Evolutionary conservation across 1,140 invertebrate genomes (phyloP).

Genomic region (Berghia stephanieae): DNA sequence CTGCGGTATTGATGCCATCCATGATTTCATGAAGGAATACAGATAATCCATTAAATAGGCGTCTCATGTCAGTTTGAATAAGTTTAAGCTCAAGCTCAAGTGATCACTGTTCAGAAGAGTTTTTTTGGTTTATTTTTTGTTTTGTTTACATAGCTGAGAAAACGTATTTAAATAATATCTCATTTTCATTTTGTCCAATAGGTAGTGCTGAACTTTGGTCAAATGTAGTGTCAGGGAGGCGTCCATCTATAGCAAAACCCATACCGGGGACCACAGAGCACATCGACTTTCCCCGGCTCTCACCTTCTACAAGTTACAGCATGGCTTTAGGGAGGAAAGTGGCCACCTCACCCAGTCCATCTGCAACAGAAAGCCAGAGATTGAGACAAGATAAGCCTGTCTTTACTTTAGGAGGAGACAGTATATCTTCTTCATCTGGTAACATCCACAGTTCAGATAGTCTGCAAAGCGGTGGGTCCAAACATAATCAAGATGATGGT

Average conservation of each 20-base stretch:
- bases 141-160: neutral
- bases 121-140: neutral
- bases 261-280: slow-evolving; percentile 30
- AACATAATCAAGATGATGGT: neutral
- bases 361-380: slow-evolving; percentile 11
- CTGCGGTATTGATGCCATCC: no score
- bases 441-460: neutral
- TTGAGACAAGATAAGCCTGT: neutral
- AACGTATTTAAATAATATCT: neutral
- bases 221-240: slow-evolving; percentile 52
- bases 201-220: slow-evolving; percentile 51
- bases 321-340: no score
- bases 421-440: slow-evolving; percentile 20
- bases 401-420: no score
- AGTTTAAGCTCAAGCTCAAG: neutral
- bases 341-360: slow-evolving; percentile 24
- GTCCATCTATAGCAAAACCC: slow-evolving; percentile 37
- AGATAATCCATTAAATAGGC: no score
- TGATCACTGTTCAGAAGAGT: neutral
- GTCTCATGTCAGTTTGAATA: neutral
- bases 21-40: no score
- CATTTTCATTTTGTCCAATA: slow-evolving; percentile 33
- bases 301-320: slow-evolving; percentile 19
- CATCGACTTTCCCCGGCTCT: slow-evolving; percentile 36
- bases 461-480: neutral